Percentiles rank a stretch among this genome's conserved stretches.
These are phyloP conservation scores for Crocodylus rhombifer DNA, from an alignment of 2,797 vertebrate species.

Conservation along the genomic window DNA sequence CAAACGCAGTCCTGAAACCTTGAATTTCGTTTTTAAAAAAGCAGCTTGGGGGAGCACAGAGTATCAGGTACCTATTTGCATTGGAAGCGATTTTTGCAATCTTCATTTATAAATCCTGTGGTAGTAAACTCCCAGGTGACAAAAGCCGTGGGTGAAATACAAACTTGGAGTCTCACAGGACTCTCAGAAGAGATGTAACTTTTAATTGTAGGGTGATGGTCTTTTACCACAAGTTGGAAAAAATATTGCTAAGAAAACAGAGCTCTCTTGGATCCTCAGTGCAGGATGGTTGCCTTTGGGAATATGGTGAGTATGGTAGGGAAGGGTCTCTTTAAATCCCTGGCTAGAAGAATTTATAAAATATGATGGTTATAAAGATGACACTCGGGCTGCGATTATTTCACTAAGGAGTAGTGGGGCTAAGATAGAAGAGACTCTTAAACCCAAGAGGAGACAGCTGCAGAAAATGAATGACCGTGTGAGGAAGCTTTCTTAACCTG, in stretches of 20 bases:
- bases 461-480: neutral
- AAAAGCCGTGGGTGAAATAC: neutral
- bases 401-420: neutral
- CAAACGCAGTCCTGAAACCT: neutral
- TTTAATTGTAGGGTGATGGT: constrained; percentile 7
- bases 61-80: neutral
- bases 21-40: constrained; percentile 33
- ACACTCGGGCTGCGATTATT: neutral
- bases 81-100: constrained; percentile 31
- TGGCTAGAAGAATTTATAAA: neutral
- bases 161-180: neutral
- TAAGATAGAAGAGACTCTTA: neutral
- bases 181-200: neutral
- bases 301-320: neutral
- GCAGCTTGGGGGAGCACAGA: neutral
- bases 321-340: neutral
- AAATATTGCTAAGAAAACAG: neutral
- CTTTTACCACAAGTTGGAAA: neutral
- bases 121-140: neutral
- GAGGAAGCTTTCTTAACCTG: neutral
- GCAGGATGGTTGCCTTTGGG: constrained; percentile 4
- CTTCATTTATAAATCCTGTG: neutral
- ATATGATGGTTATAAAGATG: neutral
- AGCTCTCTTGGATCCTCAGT: neutral
- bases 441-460: constrained; percentile 3